These are phyloP conservation scores for Marcusenius ussheri DNA, from an alignment of 2,113 vertebrate species.

Conservation along the genomic window DNA sequence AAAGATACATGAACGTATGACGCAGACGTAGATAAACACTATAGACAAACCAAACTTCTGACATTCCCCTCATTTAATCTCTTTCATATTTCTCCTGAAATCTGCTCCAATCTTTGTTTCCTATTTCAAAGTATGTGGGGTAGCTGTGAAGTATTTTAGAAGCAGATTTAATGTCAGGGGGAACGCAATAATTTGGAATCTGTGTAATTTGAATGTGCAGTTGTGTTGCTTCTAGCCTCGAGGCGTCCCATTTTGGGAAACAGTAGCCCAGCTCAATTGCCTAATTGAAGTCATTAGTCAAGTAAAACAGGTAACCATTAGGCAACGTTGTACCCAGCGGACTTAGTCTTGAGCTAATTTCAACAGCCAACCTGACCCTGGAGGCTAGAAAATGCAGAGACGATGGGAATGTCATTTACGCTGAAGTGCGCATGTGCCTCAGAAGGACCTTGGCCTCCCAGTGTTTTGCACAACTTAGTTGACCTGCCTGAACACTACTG, in stretches of 20 bases:
- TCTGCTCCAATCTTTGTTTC: background rate
- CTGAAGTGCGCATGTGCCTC: background rate
- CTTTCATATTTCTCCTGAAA: background rate
- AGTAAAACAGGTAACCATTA: constrained; percentile 28
- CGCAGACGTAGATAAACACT: background rate
- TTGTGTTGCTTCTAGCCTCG: background rate
- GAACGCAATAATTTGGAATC: background rate
- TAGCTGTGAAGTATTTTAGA: background rate
- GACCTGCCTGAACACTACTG: background rate
- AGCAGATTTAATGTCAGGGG: background rate
- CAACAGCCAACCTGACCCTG: background rate
- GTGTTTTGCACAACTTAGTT: background rate
- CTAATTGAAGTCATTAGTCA: constrained; percentile 36
- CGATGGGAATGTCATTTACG: background rate
- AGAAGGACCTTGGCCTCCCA: constrained; percentile 4
- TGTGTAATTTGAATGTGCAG: background rate
- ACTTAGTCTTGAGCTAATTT: constrained; percentile 7
- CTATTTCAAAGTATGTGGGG: background rate
- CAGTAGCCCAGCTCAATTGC: constrained; percentile 24
- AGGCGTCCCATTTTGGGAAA: background rate
- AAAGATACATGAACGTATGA: constrained; percentile 6
- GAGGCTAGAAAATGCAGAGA: background rate
- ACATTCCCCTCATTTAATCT: background rate
- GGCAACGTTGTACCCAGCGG: constrained; percentile 24
- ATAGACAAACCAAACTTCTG: background rate